Evolutionary conservation across 2,888 invertebrate genomes (phyloP), one percentile per base, ranked within the genome.

Genomic region (Troides oblongomaculatus): DNA sequence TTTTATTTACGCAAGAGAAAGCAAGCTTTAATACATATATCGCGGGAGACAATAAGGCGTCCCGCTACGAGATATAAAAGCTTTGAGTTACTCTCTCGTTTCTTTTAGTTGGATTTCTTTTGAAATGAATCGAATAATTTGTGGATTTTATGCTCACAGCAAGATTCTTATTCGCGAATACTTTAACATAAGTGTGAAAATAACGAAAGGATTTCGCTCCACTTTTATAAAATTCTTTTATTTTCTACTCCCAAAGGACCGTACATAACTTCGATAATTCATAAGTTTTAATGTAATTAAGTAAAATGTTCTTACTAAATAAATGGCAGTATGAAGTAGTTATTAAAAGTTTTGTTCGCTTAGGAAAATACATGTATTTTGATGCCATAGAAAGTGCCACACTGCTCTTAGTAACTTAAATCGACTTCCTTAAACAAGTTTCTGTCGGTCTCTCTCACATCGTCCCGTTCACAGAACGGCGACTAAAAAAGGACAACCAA

Each of bases 1-100:
- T 91, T 92, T 91, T 92, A 92, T 92, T 92, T 92, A 92, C 92
- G 88, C 90, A 90, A 92, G 89, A 90, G 90, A 90, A 89, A 90
- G 90, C 90, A 90, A 89, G 88, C 89, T 85, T 86, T 90, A 90
- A 90, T 91, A 92, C 90, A 88, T 90, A 90, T 88, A 90, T 90
- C 87, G 81, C 85, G 78, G 87, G 87, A 92, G 90, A 92, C 92
- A 92, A 92, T 92, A 91, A 90, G 90, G 84, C 89, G 89, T 88
- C 81, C 87, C 86, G 83, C 85, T 85, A 86, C 88, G 90, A 89
- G 89, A 91, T 89, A 92, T 92, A 92, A 92, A 92, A 91, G 92
- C 92, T 92, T 92, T 92, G 92, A 92, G 90, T 90, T 90, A 91
- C 89, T 87, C 87, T 85, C 83, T 81, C 86, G 81, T 85, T 90